Evolutionary conservation across 2,113 vertebrate species (phyloP).

Genomic region (Malaclemys terrapin): DNA sequence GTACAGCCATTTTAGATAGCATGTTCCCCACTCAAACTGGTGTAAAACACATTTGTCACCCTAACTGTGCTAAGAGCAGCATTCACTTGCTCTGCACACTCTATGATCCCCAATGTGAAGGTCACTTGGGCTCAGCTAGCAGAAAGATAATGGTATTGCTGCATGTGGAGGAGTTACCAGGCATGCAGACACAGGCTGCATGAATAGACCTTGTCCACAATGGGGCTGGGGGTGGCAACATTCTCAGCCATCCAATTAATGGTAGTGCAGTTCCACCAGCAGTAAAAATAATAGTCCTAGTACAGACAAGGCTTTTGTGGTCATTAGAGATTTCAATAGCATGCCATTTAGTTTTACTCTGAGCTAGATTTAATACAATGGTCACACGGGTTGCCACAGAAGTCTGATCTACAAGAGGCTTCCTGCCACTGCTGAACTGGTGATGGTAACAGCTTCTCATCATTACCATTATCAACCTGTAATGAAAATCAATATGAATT

Average conservation of each 20-base stretch:
- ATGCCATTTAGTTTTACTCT: neutral
- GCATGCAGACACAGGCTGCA: neutral
- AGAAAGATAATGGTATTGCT: neutral
- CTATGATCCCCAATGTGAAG: neutral
- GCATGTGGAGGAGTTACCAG: neutral
- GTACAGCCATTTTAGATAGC: fast-evolving
- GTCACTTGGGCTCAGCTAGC: fast-evolving
- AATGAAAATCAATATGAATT: neutral
- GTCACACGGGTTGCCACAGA: neutral
- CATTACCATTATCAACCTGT: neutral
- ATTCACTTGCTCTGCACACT: fast-evolving
- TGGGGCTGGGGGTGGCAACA: neutral
- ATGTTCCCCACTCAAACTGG: neutral
- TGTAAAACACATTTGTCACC: neutral
- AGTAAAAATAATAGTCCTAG: neutral
- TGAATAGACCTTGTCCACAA: neutral
- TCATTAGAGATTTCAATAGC: neutral
- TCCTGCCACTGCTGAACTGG: neutral
- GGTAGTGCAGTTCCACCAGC: neutral
- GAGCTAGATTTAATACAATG: neutral
- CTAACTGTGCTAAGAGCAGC: fast-evolving
- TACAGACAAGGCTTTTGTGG: neutral
- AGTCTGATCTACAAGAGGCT: neutral
- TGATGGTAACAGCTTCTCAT: too few species aligned
- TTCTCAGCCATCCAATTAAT: neutral